Conservation (phyloP, 2,113 vertebrate genomes). For the Oreotrochilus melanogaster region DNA sequence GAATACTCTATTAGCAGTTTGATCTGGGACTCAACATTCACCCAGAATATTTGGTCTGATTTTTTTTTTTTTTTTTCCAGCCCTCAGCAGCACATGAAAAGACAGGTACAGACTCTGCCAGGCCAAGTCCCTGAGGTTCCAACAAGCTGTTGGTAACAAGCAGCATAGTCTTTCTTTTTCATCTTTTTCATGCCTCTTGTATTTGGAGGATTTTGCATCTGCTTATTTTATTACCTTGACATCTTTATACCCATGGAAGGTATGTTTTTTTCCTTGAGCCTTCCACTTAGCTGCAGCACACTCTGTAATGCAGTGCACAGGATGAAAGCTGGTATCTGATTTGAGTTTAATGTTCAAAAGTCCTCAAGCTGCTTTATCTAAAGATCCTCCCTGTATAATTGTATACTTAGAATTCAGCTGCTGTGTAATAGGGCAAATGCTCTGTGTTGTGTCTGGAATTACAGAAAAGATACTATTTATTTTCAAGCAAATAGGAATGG, state of each 20-base stretch:
- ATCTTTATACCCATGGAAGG: slow-evolving; percentile 51
- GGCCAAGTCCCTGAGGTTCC: background rate
- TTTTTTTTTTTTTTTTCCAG: background rate
- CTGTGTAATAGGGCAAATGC: slow-evolving; percentile 46
- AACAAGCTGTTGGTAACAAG: slow-evolving; percentile 4
- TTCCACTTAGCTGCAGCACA: slow-evolving; percentile 69
- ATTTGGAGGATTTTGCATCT: slow-evolving; percentile 60
- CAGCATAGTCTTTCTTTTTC: background rate
- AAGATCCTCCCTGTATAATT: slow-evolving; percentile 77
- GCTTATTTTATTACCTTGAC: slow-evolving; percentile 66
- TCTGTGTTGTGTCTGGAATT: slow-evolving; percentile 73
- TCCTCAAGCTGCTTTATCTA: slow-evolving; percentile 78
- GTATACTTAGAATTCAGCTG: slow-evolving; percentile 78
- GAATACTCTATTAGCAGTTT: slow-evolving; percentile 69
- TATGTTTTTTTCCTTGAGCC: slow-evolving; percentile 58
- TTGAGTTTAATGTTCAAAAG: slow-evolving; percentile 77
- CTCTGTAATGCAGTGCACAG: slow-evolving; percentile 60
- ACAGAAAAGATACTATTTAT: slow-evolving; percentile 71
- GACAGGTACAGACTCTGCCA: background rate
- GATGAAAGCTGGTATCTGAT: slow-evolving; percentile 79
- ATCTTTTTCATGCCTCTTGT: slow-evolving; percentile 53
- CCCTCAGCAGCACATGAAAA: slow-evolving; percentile 19
- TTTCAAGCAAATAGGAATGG: slow-evolving; percentile 70
- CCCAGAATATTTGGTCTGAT: slow-evolving; percentile 1
- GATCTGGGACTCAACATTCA: slow-evolving; percentile 38